Evolutionary conservation across 2,888 invertebrate species (phyloP).

Genomic region (Heliconius ethilla): DNA sequence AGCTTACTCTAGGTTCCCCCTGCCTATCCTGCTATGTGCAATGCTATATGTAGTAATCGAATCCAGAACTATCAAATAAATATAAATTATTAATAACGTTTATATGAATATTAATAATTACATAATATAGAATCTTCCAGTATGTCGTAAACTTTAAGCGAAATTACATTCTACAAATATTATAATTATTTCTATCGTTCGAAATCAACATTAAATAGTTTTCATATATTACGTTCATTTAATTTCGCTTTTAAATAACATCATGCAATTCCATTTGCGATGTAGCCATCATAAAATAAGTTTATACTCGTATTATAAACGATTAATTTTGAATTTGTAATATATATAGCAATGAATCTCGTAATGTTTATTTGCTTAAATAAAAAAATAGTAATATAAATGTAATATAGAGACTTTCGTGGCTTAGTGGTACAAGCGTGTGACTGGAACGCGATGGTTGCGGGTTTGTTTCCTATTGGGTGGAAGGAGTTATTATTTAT

Average conservation of each 20-base stretch:
- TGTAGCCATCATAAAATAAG: constrained; percentile 1
- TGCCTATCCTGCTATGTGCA: too few species aligned
- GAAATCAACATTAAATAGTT: constrained; percentile 23
- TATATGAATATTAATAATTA: neutral
- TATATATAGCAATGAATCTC: constrained; percentile 16
- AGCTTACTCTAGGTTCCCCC: too few species aligned
- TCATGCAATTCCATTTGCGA: constrained; percentile 15
- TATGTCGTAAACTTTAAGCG: constrained; percentile 1
- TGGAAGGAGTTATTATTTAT: too few species aligned
- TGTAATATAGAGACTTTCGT: too few species aligned
- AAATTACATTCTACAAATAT: neutral
- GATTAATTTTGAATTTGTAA: constrained; percentile 15
- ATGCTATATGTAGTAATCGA: neutral
- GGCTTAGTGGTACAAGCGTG: too few species aligned
- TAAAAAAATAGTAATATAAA: neutral
- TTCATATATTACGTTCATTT: constrained; percentile 1
- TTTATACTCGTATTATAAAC: constrained; percentile 8
- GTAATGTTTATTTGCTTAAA: neutral
- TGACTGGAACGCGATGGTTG: too few species aligned
- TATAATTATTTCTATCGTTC: constrained; percentile 13
- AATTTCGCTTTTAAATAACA: constrained; percentile 15
- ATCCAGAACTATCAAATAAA: neutral
- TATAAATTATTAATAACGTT: neutral
- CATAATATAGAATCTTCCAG: neutral
- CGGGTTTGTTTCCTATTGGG: too few species aligned